phyloP scores from a whole-genome alignment of 2,797 vertebrate species.

The Naso thynnoides region DNA sequence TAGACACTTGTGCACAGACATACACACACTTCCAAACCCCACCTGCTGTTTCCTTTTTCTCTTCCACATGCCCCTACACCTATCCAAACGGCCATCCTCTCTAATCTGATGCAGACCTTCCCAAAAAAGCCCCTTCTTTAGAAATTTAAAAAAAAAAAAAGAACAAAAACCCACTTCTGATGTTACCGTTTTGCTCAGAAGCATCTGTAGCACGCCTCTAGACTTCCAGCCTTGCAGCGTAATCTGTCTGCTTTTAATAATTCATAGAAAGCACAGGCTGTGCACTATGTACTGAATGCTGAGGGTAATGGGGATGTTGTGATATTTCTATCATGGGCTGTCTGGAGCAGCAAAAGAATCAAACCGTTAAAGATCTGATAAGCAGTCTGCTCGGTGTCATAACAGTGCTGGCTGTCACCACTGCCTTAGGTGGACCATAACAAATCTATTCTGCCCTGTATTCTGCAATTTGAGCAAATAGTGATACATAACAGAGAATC shows the following conservation, averaged over 20 bases:
- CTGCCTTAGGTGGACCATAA: constrained; percentile 61
- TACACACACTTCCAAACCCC: constrained; percentile 11
- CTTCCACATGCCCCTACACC: not conserved
- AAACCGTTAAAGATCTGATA: constrained; percentile 76
- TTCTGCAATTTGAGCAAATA: constrained; percentile 40
- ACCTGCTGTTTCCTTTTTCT: too few species aligned
- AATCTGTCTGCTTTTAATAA: constrained; percentile 84
- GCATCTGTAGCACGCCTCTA: constrained; percentile 77
- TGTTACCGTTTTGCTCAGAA: constrained; percentile 74
- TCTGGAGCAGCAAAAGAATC: constrained; percentile 74
- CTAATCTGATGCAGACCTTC: constrained; percentile 50
- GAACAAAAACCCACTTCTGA: constrained; percentile 68
- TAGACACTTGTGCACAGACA: constrained; percentile 33
- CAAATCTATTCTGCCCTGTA: constrained; percentile 58
- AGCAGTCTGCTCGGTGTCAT: constrained; percentile 70
- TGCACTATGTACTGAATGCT: constrained; percentile 74
- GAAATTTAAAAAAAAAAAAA: constrained; percentile 32
- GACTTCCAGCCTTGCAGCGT: constrained; percentile 79
- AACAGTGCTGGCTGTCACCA: constrained; percentile 75
- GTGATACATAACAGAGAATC: constrained; percentile 20
- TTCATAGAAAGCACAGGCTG: constrained; percentile 77
- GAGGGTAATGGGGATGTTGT: constrained; percentile 81
- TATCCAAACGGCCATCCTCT: constrained; percentile 28
- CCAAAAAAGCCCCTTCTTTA: constrained; percentile 8
- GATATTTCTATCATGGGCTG: constrained; percentile 83